Evolutionary conservation across 2,113 vertebrate genomes (phyloP).

Genomic region (Cryptotis parvus): DNA sequence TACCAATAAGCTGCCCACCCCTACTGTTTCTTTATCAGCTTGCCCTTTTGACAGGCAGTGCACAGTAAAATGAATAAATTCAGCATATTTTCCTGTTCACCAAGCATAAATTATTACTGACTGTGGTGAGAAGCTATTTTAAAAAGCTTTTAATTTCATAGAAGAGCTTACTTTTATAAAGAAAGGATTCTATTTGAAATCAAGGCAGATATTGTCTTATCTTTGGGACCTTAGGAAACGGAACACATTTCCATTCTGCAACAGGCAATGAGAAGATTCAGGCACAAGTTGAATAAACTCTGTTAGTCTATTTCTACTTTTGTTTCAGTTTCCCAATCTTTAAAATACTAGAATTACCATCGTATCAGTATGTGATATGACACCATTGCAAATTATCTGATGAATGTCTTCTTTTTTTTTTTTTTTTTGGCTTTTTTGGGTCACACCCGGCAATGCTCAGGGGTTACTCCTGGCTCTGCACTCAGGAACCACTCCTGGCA

Average conservation of each 20-base stretch:
- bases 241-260: constrained; percentile 72
- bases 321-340: constrained; percentile 64
- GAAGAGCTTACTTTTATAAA: constrained; percentile 65
- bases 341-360: constrained; percentile 73
- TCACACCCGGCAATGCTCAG: no score
- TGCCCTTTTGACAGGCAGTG: constrained; percentile 65
- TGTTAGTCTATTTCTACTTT: constrained; percentile 65
- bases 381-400: constrained; percentile 68
- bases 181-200: constrained; percentile 78
- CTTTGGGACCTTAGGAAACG: constrained; percentile 73
- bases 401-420: constrained; percentile 41
- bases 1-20: constrained; percentile 52
- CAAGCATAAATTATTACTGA: constrained; percentile 82
- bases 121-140: constrained; percentile 70
- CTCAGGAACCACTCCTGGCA: no score
- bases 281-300: constrained; percentile 33
- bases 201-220: constrained; percentile 71
- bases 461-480: no score
- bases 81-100: constrained; percentile 80
- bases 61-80: constrained; percentile 76
- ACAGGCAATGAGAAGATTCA: constrained; percentile 40
- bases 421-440: no score
- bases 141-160: constrained; percentile 75
- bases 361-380: constrained; percentile 64
- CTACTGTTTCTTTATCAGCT: constrained; percentile 67